A percentile compares a stretch with the other conserved stretches of the same genome.
phyloP scores from a whole-genome alignment of 2,113 vertebrate species.

The Platichthys flesus region DNA sequence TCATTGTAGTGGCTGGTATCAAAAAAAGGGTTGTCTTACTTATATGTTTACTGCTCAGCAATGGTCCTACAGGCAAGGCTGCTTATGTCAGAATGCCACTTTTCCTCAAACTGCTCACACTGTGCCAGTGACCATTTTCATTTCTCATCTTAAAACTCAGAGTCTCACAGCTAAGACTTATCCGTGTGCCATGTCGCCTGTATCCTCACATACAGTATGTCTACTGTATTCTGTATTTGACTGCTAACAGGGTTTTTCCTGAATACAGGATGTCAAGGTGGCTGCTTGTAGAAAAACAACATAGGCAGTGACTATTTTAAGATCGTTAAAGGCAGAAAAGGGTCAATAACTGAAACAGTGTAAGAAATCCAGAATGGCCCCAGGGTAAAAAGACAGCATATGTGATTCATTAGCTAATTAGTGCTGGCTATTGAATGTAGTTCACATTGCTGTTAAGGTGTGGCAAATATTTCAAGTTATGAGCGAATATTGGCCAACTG shows the following conservation, averaged over 20 bases:
- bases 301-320: conserved; percentile 16
- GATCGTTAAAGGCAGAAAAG: neutral
- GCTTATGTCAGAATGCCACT: conserved; percentile 32
- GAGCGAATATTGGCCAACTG: too few species aligned
- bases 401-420: too few species aligned
- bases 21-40: conserved; percentile 41
- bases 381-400: too few species aligned
- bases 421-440: too few species aligned
- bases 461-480: too few species aligned
- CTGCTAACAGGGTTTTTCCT: neutral
- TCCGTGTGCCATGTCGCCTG: neutral
- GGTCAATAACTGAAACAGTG: conserved; percentile 21
- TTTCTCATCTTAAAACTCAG: conserved; percentile 8
- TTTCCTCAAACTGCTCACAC: conserved; percentile 29
- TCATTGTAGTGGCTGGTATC: conserved; percentile 29
- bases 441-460: too few species aligned
- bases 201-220: neutral
- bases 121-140: conserved; percentile 35
- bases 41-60: conserved; percentile 56
- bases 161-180: neutral
- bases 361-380: too few species aligned
- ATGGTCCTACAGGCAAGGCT: conserved; percentile 6
- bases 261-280: neutral
- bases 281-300: neutral
- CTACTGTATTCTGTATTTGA: conserved; percentile 3